These are phyloP conservation scores for Loripinus fragilis DNA, from an alignment of 2,888 invertebrate species.

Conservation along the genomic window DNA sequence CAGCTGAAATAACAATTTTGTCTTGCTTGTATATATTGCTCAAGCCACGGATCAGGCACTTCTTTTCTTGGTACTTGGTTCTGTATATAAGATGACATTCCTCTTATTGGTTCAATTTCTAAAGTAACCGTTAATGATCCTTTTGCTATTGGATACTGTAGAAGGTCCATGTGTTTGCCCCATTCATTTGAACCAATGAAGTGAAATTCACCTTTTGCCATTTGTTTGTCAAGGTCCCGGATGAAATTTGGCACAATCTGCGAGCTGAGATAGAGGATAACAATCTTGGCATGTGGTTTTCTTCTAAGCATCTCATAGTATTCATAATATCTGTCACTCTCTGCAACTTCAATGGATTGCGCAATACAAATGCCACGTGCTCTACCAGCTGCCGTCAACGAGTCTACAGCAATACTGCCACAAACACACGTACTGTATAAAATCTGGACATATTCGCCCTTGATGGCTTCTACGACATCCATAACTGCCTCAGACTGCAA, in stretches of 20 bases:
- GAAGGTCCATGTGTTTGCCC: constrained; percentile 36
- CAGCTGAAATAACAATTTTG: neutral
- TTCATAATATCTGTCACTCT: constrained; percentile 25
- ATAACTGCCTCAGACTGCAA: constrained; percentile 39
- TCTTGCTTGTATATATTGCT: constrained; percentile 25
- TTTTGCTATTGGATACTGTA: constrained; percentile 26
- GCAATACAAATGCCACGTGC: constrained; percentile 46
- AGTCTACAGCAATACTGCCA: constrained; percentile 50
- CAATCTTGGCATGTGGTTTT: constrained; percentile 45
- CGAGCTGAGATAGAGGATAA: constrained; percentile 52
- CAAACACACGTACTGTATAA: constrained; percentile 57
- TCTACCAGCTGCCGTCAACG: constrained; percentile 16
- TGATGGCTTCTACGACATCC: constrained; percentile 29
- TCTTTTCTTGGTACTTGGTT: constrained; percentile 11
- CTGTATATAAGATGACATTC: neutral
- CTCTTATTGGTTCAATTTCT: constrained; percentile 39
- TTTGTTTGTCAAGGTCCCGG: constrained; percentile 12
- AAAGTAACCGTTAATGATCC: constrained; percentile 43
- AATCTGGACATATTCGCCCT: constrained; percentile 53
- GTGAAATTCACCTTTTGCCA: constrained; percentile 45
- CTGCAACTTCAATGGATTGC: constrained; percentile 36
- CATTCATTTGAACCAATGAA: constrained; percentile 53
- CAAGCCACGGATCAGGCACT: constrained; percentile 26
- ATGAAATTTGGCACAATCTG: constrained; percentile 40
- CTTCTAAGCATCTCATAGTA: constrained; percentile 30